Evolutionary conservation across 2,888 invertebrate species (phyloP).

Genomic region (Salticus scenicus): DNA sequence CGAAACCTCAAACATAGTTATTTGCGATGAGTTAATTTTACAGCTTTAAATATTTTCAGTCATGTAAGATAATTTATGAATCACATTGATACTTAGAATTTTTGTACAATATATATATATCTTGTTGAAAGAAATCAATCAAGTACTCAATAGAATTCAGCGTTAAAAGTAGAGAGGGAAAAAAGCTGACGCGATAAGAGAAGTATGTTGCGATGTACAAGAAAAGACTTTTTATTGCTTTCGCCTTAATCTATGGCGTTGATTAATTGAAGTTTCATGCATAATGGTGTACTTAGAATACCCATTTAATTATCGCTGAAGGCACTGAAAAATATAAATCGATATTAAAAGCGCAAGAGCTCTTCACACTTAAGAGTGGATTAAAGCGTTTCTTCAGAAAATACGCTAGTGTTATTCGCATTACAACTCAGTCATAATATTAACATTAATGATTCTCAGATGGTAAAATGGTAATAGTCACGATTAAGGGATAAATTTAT

Average conservation of each 20-base stretch:
- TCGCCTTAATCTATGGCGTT: neutral
- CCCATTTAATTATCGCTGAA: neutral
- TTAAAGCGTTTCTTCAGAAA: neutral
- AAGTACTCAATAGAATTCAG: neutral
- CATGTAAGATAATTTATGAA: neutral
- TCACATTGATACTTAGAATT: neutral
- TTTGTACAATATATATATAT: neutral
- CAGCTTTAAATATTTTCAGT: neutral
- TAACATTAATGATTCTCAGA: too few relatives aligned
- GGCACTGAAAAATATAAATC: neutral
- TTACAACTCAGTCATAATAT: too few relatives aligned
- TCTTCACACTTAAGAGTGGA: neutral
- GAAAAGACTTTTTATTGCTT: slow-evolving; percentile 1
- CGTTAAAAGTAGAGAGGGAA: neutral
- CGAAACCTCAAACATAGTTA: too few relatives aligned
- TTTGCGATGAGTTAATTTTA: neutral
- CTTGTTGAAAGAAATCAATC: slow-evolving; percentile 1
- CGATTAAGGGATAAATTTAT: too few relatives aligned
- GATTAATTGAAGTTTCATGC: neutral
- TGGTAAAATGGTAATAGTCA: too few relatives aligned
- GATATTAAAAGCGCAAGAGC: neutral
- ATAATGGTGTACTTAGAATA: neutral
- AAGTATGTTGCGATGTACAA: neutral
- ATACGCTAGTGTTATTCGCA: neutral
- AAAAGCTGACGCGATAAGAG: neutral